Base-by-base conservation (phyloP, 2,113 vertebrate species). In the Corythornis madagascariensis region DNA sequence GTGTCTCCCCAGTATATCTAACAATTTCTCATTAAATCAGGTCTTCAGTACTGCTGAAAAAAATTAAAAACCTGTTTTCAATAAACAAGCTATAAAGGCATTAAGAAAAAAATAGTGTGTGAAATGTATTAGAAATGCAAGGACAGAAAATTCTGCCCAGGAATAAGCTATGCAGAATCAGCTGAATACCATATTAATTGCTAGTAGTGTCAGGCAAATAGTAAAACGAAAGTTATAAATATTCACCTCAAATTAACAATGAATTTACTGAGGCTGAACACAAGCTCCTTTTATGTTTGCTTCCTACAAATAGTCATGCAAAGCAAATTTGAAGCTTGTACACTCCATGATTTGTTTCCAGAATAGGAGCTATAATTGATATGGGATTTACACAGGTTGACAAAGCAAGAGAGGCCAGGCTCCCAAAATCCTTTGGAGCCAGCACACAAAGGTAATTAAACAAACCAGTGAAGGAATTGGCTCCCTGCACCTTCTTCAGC, bases 21-120 rank as follows among this genome's bases (percentile, higher is more conserved):
- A 94, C 75, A 93, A 95, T 77, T 93, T 85, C 95, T 95, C 89
- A 93, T 93, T 96, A 95, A 95, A 94, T 89, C 87, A 83, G 87
- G 43, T 77, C 85, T 95, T 79, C 69, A 67, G 40, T 64, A 80
- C 72, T 53, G 71, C 13, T 91, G 87, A 91, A 93, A 94, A 96
- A 94, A 92, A 95, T 95, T 94, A 95, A 95, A 94, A 94, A 66
- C 64, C 69, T 73, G 74, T 82, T 93, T 92, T 87, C 64, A 85
- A 93, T 94, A 94, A 95, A 89, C 94, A 95, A 93, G 91, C 81
- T 88, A 55, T 95, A 96, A 96, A 92, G 43, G 67, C 78, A 91
- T 88, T 96, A 92, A 85, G 64, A 67, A 87, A 53, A 92, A 92
- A 93, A 85, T 7, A 92, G 64, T 18, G 19, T 4, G 1, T 40